phyloP scores from a whole-genome alignment of 2,113 vertebrate species.

The Zapornia atra region DNA sequence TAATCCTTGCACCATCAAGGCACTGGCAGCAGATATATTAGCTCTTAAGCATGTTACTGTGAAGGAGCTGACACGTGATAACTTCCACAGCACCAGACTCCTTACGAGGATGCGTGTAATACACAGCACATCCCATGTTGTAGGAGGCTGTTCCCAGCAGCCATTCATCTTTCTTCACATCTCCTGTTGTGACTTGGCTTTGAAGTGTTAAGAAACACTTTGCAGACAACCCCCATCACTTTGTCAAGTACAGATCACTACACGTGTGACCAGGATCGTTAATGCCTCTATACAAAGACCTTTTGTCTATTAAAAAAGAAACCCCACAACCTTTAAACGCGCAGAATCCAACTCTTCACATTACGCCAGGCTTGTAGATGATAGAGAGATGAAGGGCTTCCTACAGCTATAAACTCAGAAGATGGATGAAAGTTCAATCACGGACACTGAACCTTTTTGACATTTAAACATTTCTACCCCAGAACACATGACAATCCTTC shows the following conservation, averaged over 20 bases:
- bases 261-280: neutral
- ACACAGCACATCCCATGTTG: neutral
- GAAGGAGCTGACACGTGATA: neutral
- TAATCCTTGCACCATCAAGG: neutral
- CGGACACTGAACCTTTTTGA: conserved; percentile 18
- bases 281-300: neutral
- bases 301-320: conserved; percentile 36
- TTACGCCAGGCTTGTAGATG: neutral
- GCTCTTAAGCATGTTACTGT: neutral
- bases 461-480: conserved; percentile 55
- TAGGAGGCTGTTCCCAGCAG: neutral
- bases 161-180: conserved; percentile 7
- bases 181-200: conserved; percentile 12
- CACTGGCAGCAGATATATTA: neutral
- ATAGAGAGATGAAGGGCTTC: conserved; percentile 10
- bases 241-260: conserved; percentile 32
- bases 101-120: neutral
- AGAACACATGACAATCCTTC: conserved; percentile 63
- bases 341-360: neutral
- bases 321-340: neutral
- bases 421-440: conserved; percentile 24
- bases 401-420: conserved; percentile 11
- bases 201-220: conserved; percentile 25
- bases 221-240: conserved; percentile 32
- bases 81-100: neutral